Evolutionary conservation across 2,797 vertebrate genomes (phyloP), one percentile per base, ranked within the genome.

Genomic region (Micromesistius poutassou): DNA sequence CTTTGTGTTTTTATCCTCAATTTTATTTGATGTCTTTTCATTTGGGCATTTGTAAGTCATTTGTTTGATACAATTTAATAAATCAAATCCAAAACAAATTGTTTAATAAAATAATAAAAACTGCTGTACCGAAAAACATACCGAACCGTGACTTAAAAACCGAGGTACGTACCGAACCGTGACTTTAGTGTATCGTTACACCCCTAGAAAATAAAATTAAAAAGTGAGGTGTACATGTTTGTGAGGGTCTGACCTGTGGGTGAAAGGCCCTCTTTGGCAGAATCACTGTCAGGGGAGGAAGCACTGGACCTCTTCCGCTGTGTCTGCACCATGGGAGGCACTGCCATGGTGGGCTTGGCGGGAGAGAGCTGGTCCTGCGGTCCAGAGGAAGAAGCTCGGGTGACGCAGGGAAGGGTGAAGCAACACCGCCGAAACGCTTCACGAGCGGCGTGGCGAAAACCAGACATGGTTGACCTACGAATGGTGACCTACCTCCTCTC

Each of bases 401-500:
- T 55, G 46, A 46, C 13, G 8, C n/a, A 80, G 73, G 19, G 76
- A 33, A 4, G 10, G 16, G 42, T 1, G 46, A 9, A 3, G 28
- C 25, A 25, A 73, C 46, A 42, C 42, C 19, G 28, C 46, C 19
- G 30, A 71, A 19, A 71, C 71, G 55, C n/a, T 68, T 28, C 62
- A 68, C 62, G 13, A 28, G 62, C 25, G 28, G 62, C 9, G 6
- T 62, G 8, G n/a, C n/a, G 50, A n/a, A n/a, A 30, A 75, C 5
- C 31, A 13, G 30, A 31, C 74, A 35, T 8, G n/a, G 9, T 66
- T 6, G 2, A 1, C 9, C 22, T 4, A 6, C 22, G 4, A 40
- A 12, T 78, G 33, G 30, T 0, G 50, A 19, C 80, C 73, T 66
- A 92, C 93, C 90, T 88, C 86, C 1, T 95, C 94, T 0, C 95